A percentile compares a stretch with the other conserved stretches of the same genome.
Conservation (phyloP, 2,888 invertebrate species). For the Ectemnius lituratus region DNA sequence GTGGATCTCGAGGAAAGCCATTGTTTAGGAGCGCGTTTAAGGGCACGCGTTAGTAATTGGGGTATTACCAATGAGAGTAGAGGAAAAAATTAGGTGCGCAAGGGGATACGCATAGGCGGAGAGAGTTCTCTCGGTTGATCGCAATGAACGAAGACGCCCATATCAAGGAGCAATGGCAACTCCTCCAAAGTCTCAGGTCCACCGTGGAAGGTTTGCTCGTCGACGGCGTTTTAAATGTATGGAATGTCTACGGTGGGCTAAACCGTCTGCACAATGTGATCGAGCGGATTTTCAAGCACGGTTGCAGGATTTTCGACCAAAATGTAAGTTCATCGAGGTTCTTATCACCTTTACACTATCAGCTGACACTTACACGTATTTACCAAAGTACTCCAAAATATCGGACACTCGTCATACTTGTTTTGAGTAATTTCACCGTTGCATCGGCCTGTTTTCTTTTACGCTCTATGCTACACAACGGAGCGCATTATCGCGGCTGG, state of each 20-base stretch:
- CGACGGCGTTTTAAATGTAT: conserved; percentile 81
- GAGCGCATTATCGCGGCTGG: background rate
- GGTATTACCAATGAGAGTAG: background rate
- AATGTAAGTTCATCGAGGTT: conserved; percentile 68
- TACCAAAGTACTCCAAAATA: conserved; percentile 1
- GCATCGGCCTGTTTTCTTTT: background rate
- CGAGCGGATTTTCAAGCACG: conserved; percentile 81
- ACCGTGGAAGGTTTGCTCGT: conserved; percentile 81
- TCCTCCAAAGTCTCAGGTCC: conserved; percentile 79
- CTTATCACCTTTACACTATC: background rate
- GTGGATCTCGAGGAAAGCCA: background rate
- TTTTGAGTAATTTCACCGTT: conserved; percentile 7
- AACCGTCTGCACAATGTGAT: conserved; percentile 80
- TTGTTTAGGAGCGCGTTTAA: background rate
- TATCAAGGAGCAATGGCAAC: conserved; percentile 77
- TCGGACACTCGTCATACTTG: background rate
- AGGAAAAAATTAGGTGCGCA: background rate
- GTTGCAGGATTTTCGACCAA: conserved; percentile 77
- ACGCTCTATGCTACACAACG: background rate
- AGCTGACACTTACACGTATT: too few relatives aligned
- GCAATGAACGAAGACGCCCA: conserved; percentile 63
- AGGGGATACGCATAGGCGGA: too few relatives aligned
- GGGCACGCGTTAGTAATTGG: background rate
- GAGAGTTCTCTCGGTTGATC: conserved; percentile 3
- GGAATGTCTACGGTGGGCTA: conserved; percentile 81